Base-by-base conservation (phyloP, 2,888 invertebrate genomes). In the Dryococelus australis region DNA sequence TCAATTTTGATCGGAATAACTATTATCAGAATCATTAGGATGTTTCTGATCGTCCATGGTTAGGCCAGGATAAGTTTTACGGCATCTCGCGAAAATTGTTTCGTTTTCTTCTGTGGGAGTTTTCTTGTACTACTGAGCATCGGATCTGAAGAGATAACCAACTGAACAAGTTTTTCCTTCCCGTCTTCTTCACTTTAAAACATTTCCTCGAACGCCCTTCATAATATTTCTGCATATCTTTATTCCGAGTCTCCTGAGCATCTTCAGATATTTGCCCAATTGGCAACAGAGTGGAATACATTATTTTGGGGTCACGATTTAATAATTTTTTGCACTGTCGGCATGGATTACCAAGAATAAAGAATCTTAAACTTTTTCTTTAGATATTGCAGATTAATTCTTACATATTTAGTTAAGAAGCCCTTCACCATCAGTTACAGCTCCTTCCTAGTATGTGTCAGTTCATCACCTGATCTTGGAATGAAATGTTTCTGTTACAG, bases 291-390 rank as follows among this genome's bases (percentile, higher is more conserved):
- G 43, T 26, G 24, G 43, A 47, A n/a, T 24, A 16, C 13, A 85
- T 85, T 6, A 47, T 85, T 86, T 53, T 20, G 28, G 53, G 65
- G 4, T 35, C 78, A 13, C 53, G 86, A 35, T 53, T 86, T 28
- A 65, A 65, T 9, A 86, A 26, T 28, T 35, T 86, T 53, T 86
- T 53, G n/a, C 28, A 86, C 86, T 47, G 47, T 47, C 27, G n/a
- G n/a, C n/a, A n/a, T n/a, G n/a, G n/a, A n/a, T n/a, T n/a, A n/a
- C n/a, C n/a, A n/a, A n/a, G n/a, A n/a, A n/a, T 27, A 65, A 53
- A n/a, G 5, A 65, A 65, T n/a, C n/a, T 26, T 53, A 53, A n/a
- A n/a, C n/a, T n/a, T n/a, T n/a, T n/a, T n/a, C n/a, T n/a, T n/a
- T n/a, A n/a, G n/a, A n/a, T n/a, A n/a, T n/a, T n/a, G n/a, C n/a